Conservation (phyloP, 1,140 invertebrate genomes). For the Drosophila nebulosa region DNA sequence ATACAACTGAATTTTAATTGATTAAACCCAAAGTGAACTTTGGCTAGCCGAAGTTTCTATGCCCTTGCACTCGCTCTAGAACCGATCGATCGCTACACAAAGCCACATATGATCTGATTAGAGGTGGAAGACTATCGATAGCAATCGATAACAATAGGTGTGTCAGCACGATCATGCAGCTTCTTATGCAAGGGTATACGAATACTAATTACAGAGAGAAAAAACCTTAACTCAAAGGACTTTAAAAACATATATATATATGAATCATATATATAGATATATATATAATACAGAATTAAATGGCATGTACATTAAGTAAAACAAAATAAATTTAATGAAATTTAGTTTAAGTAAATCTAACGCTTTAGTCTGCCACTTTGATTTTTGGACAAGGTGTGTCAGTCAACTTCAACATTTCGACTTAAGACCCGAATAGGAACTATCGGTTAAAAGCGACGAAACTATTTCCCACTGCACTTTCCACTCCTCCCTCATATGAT, state of each 20-base stretch:
- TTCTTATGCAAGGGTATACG: not conserved
- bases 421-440: slow-evolving; percentile 20
- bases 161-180: not conserved
- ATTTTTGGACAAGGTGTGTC: slow-evolving; percentile 76
- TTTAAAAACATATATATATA: slow-evolving; percentile 53
- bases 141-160: no score
- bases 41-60: not conserved
- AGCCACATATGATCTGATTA: not conserved
- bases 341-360: slow-evolving; percentile 74
- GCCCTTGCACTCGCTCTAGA: not conserved
- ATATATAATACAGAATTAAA: slow-evolving; percentile 54
- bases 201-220: slow-evolving; percentile 5
- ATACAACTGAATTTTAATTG: slow-evolving; percentile 52
- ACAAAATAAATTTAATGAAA: slow-evolving; percentile 43
- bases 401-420: slow-evolving; percentile 63
- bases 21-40: not conserved
- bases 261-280: slow-evolving; percentile 46
- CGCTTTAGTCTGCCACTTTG: slow-evolving; percentile 78
- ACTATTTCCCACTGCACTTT: slow-evolving; percentile 54
- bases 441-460: slow-evolving; percentile 34
- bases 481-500: slow-evolving; percentile 17
- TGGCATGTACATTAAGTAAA: slow-evolving; percentile 69
- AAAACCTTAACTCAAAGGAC: slow-evolving; percentile 28
- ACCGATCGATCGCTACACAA: not conserved
- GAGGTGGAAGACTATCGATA: not conserved